Base-by-base conservation (phyloP, 2,797 vertebrate species). In the Centropyge bicolor region DNA sequence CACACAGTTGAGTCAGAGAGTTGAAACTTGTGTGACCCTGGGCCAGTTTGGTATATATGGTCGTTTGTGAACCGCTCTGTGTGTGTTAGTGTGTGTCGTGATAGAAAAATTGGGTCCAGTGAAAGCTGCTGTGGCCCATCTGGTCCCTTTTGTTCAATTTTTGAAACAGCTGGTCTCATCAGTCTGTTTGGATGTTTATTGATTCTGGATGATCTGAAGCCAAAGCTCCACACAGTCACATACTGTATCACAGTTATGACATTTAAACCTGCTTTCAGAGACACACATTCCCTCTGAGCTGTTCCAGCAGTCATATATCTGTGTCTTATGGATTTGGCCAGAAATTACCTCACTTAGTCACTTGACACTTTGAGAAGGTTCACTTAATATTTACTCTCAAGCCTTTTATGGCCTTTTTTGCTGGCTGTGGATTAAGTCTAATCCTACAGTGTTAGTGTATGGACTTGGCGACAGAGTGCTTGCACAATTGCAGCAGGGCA, bases 361-460 rank as follows among this genome's bases (percentile, higher is more conserved):
- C 22, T 35, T 46, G 22, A 57, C 60, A 81, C 56, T 48, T 60
- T 12, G 35, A 62, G 27, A 48, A 49, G 31, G 4, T 65, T 74
- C 35, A 54, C 48, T 70, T 59, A 36, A 31, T 76, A 66, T 82
- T 82, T 78, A 72, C 84, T 51, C 69, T 78, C 9, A 76, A 55
- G 20, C 52, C 74, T 78, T 85, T 74, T 74, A 69, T 71, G 67
- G 59, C 49, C 51, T 19, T 70, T 49, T 81, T 35, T 20, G 20
- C 70, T 65, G 16, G 8, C 77, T 27, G 19, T 65, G 76, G 83
- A 90, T 90, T 88, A 74, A 57, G 51, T 83, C 38, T 87, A 83
- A 88, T 84, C 71, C 74, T 48, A 35, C 59, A 70, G 48, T 56
- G 81, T 72, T 67, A 76, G 62, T 63, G 38, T 60, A 61, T 64